Evolutionary conservation across 1,140 invertebrate species (phyloP), one percentile per base, ranked within the genome.

Genomic region (Drosophila nikananu): DNA sequence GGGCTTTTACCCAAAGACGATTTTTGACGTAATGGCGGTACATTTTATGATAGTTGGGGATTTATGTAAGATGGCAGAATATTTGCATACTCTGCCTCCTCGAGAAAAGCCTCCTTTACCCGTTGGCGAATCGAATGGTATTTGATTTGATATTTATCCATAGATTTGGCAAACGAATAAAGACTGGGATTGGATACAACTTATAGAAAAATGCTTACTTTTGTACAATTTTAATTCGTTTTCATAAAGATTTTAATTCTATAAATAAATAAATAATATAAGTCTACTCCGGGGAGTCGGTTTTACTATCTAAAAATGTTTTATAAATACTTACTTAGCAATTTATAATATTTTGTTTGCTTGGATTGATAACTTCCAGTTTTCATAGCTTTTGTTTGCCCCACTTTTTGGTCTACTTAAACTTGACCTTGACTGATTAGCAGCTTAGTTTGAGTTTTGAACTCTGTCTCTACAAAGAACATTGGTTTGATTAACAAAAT

Each of bases 21-120:
- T 58, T 73, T 58, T 73, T 58, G 54, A 32, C 32, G 70, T 73
- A 73, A 73, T 73, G 67, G 54, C 19, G 57, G 48, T 66, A 42
- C 39, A 73, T 37, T 49, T 41, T 71, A 60, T 51, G 68, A 58
- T 58, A 41, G 68, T 49, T 30, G 23, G 2, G 66, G 51, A 72
- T 72, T 72, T 49, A 72, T 27, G 67, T 35, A 27, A 12, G 66
- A 32, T 66, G 44, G 10, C 32, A n/a, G 60, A 64, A 66, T 46
- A 27, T 51, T 19, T 42, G 62, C 25, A 25, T 23, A 67, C 51
- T 66, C 54, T 55, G 32, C 32, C 32, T 39, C 0, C 8, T 55
- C 39, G 32, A 23, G 15, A 25, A 23, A 23, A 23, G 52, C 32
- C 6, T 17, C 13, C 32, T 5, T 17, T 37, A 37, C 32, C 37